Evolutionary conservation across 2,888 invertebrate genomes (phyloP).

Genomic region (Caenorhabditis macrosperma): DNA sequence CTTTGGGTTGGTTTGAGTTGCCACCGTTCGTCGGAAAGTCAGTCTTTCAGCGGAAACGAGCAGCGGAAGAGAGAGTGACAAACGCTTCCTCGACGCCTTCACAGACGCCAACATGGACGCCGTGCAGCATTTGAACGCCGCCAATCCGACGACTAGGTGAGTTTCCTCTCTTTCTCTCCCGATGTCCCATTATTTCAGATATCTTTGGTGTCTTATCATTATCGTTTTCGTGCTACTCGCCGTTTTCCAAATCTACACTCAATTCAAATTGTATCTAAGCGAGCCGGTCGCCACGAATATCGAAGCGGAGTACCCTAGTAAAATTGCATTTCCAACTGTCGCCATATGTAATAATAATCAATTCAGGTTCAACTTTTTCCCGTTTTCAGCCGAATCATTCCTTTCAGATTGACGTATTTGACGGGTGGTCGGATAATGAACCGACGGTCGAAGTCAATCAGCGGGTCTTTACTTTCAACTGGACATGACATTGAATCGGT

Average conservation of each 20-base stretch:
- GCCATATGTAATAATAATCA: constrained; percentile 80
- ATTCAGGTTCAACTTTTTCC: constrained; percentile 69
- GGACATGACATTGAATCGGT: constrained; percentile 53
- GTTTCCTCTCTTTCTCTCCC: background rate
- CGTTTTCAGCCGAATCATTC: background rate
- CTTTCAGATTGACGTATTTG: constrained; percentile 73
- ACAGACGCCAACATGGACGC: constrained; percentile 79
- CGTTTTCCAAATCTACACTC: constrained; percentile 73
- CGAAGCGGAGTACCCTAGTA: constrained; percentile 77
- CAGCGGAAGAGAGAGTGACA: constrained; percentile 52
- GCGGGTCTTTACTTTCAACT: constrained; percentile 48
- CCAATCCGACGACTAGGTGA: constrained; percentile 65
- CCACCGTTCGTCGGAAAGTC: too few species aligned
- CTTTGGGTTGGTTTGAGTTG: constrained; percentile 14
- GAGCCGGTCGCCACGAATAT: constrained; percentile 77
- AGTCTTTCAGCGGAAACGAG: constrained; percentile 48
- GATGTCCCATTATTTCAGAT: constrained; percentile 9
- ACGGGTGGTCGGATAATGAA: constrained; percentile 76
- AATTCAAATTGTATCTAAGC: constrained; percentile 65
- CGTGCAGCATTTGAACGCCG: constrained; percentile 74
- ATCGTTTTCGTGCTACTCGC: constrained; percentile 73
- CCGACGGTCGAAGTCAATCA: constrained; percentile 61
- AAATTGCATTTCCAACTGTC: constrained; percentile 76
- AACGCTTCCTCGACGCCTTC: constrained; percentile 70
- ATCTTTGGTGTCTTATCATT: constrained; percentile 73